Evolutionary conservation across 2,113 vertebrate genomes (phyloP), one percentile per base, ranked within the genome.

Genomic region (Zeus faber): DNA sequence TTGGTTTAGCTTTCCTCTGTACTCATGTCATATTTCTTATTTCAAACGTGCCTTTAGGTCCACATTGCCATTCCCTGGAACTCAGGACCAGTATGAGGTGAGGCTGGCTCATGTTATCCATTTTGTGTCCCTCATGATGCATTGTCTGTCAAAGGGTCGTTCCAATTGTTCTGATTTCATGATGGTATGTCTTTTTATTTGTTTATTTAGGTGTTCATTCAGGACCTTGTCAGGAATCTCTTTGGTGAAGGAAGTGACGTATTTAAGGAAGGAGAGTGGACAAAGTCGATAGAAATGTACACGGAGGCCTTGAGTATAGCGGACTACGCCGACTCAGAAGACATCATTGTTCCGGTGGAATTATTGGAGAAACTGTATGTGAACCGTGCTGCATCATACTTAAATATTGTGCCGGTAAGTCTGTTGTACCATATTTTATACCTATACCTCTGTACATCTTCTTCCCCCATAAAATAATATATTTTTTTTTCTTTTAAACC

Each of bases 181-280:
- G 22, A 1, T 18, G 5, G 11, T 20, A 5, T 16, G 11, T 16
- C 5, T 57, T 45, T 47, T 3, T 17, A 6, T 40, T 39, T 39
- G 58, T 62, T 63, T 25, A 83, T 82, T 5, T 74, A 98, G 97
- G 85, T 95, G 37, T 99, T 97, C 77, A 90, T 99, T 66, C 89
- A 85, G 54, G 89, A 92, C 29, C 93, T 99, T 1, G 92, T 99
- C 77, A 92, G 83, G 81, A 95, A 97, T 81, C 89, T 98, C 59
- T 98, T 93, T 69, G 92, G 93, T 18, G 97, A 99, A 85, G 95
- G 93, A 56, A 98, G 98, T 43, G 93, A 96, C 10, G 86, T 93
- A 0, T 99, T 93, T 79, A 91, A 80, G 69, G 96, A 97, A 81
- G 84, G 86, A 1, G 88, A 95, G 5, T 95, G 93, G 93, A 88